A percentile compares a stretch with the other conserved stretches of the same genome.
Evolutionary conservation across 2,888 invertebrate species (phyloP).

Genomic region (Marasmarcha lunaedactyla): DNA sequence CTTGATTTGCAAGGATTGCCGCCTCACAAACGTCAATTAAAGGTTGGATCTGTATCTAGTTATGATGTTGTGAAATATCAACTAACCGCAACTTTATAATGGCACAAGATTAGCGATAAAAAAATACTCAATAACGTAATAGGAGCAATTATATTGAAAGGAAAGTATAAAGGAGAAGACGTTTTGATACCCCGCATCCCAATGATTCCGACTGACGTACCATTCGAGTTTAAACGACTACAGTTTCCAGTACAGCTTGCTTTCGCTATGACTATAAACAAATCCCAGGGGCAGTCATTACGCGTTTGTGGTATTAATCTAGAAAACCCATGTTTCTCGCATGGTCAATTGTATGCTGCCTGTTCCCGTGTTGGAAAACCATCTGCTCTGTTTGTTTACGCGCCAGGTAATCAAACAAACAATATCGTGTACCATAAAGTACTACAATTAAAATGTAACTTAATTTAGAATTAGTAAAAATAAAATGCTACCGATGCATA

Average conservation of each 20-base stretch:
- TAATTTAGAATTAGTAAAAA: too few species aligned
- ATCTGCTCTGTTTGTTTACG: constrained; percentile 20
- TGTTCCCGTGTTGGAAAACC: constrained; percentile 24
- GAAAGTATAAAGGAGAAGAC: constrained; percentile 11
- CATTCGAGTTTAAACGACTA: constrained; percentile 15
- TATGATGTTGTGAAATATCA: constrained; percentile 15
- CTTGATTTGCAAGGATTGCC: constrained; percentile 15
- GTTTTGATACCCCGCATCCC: constrained; percentile 16
- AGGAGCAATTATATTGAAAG: constrained; percentile 14
- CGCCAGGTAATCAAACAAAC: constrained; percentile 19
- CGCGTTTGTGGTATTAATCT: constrained; percentile 14
- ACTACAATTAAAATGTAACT: constrained; percentile 14
- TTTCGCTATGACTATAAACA: constrained; percentile 18
- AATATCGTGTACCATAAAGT: constrained; percentile 17
- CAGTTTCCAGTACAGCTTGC: constrained; percentile 17
- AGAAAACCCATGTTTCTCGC: constrained; percentile 16
- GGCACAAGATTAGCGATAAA: constrained; percentile 17
- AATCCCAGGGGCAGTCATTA: constrained; percentile 16
- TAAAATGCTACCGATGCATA: too few species aligned
- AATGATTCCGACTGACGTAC: constrained; percentile 16
- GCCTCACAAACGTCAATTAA: constrained; percentile 15
- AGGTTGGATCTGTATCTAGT: constrained; percentile 11
- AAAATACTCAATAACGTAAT: constrained; percentile 15
- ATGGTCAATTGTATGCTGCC: constrained; percentile 23
- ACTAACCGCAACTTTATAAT: constrained; percentile 18